Percentiles rank a stretch among this genome's conserved stretches.
phyloP scores from a whole-genome alignment of 2,797 vertebrate species.

The Lycodopsis pacificus region DNA sequence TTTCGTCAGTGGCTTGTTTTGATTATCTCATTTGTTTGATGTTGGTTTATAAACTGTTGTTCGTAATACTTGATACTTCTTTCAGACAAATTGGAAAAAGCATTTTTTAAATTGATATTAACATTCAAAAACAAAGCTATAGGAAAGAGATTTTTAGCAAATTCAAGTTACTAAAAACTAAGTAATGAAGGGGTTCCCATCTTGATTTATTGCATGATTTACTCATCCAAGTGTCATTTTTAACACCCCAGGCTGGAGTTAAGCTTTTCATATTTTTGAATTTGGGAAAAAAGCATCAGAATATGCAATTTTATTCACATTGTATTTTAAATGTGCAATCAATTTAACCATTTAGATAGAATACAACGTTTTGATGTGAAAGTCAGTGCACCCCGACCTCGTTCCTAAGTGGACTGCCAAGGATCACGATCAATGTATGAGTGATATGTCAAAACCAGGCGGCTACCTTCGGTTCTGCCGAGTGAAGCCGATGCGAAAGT shows the following conservation, averaged over 20 bases:
- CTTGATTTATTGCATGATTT: slow-evolving; percentile 5
- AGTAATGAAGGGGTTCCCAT: slow-evolving; percentile 11
- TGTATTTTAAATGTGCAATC: slow-evolving; percentile 8
- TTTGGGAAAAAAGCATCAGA: neutral
- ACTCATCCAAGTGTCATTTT: slow-evolving; percentile 17
- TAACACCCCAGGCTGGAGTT: neutral
- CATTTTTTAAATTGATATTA: slow-evolving; percentile 19
- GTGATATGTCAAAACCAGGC: neutral
- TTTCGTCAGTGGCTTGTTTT: neutral
- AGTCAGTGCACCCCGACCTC: neutral
- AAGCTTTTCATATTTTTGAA: slow-evolving; percentile 1
- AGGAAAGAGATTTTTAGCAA: slow-evolving; percentile 15
- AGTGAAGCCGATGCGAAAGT: too few species aligned
- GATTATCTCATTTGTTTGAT: neutral
- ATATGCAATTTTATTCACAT: slow-evolving; percentile 9
- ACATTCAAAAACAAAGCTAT: slow-evolving; percentile 7
- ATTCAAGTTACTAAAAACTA: slow-evolving; percentile 15
- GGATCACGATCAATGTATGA: neutral
- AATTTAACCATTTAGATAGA: slow-evolving; percentile 7
- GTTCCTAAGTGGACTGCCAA: neutral
- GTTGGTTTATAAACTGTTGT: neutral
- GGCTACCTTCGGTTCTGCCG: too few species aligned
- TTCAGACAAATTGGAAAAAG: neutral
- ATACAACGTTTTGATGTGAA: slow-evolving; percentile 9
- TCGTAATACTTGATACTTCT: neutral